Conservation (phyloP, 92 coral and sea anemone species). For the Pocillopora grandis region DNA sequence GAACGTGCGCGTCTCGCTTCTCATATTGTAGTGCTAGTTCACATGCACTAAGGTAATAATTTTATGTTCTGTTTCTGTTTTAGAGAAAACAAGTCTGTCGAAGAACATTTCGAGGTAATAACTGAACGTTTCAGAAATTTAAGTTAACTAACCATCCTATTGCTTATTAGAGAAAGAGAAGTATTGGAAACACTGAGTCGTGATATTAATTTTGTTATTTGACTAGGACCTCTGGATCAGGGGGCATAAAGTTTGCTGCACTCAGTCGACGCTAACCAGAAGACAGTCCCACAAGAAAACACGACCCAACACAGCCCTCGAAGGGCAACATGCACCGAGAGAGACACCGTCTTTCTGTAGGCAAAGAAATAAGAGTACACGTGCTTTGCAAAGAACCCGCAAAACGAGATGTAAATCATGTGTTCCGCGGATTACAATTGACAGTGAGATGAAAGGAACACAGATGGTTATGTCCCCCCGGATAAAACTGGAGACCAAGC, state of each 20-base stretch:
- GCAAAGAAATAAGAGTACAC: not conserved
- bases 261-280: conserved; percentile 19
- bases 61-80: not conserved
- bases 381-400: conserved; percentile 13
- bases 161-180: not conserved
- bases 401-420: conserved; percentile 33
- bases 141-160: no score
- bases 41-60: not conserved
- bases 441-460: conserved; percentile 16
- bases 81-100: not conserved
- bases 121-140: not conserved
- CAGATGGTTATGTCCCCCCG: conserved; percentile 37
- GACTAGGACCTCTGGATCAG: conserved; percentile 46
- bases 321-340: not conserved
- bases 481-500: not conserved
- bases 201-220: not conserved
- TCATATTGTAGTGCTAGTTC: not conserved
- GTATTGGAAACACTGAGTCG: not conserved
- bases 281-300: conserved; percentile 28
- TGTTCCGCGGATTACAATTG: conserved; percentile 18
- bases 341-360: not conserved
- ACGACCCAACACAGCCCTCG: conserved; percentile 43
- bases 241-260: conserved; percentile 37
- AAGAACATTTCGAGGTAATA: not conserved
- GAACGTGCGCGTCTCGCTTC: no score